phyloP scores from a whole-genome alignment of 2,888 invertebrate species.

The Ischnura elegans region DNA sequence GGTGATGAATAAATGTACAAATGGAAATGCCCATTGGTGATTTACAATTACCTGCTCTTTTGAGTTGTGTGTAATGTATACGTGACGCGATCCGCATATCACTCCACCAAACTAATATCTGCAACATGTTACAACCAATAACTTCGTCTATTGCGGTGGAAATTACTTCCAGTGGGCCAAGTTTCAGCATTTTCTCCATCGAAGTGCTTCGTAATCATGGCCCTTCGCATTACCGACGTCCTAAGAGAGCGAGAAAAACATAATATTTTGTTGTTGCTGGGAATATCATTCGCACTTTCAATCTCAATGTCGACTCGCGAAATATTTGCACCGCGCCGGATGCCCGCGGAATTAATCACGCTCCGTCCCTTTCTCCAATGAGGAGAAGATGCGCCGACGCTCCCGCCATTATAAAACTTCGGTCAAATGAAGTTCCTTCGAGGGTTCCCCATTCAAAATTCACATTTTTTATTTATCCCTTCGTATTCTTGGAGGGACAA shows the following conservation, averaged over 20 bases:
- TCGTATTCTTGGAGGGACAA: slow-evolving; percentile 11
- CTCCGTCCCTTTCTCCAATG: background rate
- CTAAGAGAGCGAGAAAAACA: too few relatives aligned
- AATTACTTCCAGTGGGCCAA: background rate
- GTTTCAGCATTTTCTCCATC: background rate
- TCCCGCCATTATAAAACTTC: slow-evolving; percentile 20
- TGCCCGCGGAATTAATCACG: slow-evolving; percentile 2
- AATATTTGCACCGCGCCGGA: background rate
- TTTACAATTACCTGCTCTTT: too few relatives aligned
- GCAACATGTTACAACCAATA: too few relatives aligned
- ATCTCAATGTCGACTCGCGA: slow-evolving; percentile 5
- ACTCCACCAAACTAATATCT: too few relatives aligned
- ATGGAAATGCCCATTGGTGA: too few relatives aligned
- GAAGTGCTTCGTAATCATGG: slow-evolving; percentile 5
- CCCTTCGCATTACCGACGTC: background rate
- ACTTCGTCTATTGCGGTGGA: background rate
- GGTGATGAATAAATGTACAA: too few relatives aligned
- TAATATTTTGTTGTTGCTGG: background rate
- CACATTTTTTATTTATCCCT: background rate
- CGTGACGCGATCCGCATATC: too few relatives aligned
- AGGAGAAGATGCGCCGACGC: too few relatives aligned
- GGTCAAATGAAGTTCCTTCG: slow-evolving; percentile 17
- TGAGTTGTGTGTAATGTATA: too few relatives aligned
- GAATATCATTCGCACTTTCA: slow-evolving; percentile 12
- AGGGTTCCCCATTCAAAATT: background rate